These are phyloP conservation scores for Venusia cambrica DNA, from an alignment of 2,888 invertebrate species.

Conservation along the genomic window DNA sequence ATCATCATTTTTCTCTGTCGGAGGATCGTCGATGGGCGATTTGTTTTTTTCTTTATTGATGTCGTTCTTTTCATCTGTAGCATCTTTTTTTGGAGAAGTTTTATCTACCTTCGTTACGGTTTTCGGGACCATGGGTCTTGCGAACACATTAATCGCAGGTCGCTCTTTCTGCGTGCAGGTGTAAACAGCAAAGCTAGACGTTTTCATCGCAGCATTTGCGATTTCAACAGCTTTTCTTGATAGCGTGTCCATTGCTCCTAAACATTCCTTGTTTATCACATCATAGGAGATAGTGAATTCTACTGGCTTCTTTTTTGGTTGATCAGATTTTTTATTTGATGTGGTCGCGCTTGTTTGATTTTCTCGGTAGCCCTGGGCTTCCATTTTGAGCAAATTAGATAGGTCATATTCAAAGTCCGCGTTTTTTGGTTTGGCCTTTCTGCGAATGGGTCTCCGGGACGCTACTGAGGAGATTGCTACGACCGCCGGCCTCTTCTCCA, in stretches of 20 bases:
- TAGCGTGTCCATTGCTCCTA: conserved; percentile 58
- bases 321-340: conserved; percentile 45
- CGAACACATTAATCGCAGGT: conserved; percentile 51
- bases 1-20: conserved; percentile 22
- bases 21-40: conserved; percentile 1
- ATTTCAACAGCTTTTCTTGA: conserved; percentile 59
- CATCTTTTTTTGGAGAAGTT: conserved; percentile 62
- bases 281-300: conserved; percentile 45
- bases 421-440: conserved; percentile 83
- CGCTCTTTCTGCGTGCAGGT: conserved; percentile 42
- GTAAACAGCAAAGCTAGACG: conserved; percentile 38
- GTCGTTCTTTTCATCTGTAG: conserved; percentile 63
- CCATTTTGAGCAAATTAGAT: conserved; percentile 78
- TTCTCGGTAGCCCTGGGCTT: conserved; percentile 72
- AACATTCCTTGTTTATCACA: conserved; percentile 56
- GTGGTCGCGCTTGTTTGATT: conserved; percentile 44
- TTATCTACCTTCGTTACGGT: conserved; percentile 49
- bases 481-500: conserved; percentile 39
- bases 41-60: conserved; percentile 78
- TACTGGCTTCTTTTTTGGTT: conserved; percentile 55
- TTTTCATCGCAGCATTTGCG: conserved; percentile 59
- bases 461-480: conserved; percentile 43
- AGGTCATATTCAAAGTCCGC: conserved; percentile 88
- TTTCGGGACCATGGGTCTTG: conserved; percentile 64
- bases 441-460: conserved; percentile 82